Evolutionary conservation across 1,140 invertebrate species (phyloP), one percentile per base, ranked within the genome.

Genomic region (Conopomorpha cramerella): DNA sequence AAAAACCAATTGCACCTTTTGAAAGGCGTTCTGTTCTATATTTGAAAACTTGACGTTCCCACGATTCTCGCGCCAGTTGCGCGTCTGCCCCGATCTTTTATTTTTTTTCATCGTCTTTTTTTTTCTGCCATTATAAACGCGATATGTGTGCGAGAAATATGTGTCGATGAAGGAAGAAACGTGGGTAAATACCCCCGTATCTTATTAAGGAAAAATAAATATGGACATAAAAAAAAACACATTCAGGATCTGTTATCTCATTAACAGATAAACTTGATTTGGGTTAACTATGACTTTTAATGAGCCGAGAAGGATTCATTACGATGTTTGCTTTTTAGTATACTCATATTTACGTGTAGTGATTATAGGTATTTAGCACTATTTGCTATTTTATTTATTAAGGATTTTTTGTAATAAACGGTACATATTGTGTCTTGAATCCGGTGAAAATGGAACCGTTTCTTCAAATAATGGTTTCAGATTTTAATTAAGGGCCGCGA

Each of bases 1-100:
- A 70, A 73, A 71, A 62, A 56, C 37, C 55, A 64, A 73, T 70
- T 65, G 65, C 65, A 71, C 63, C 67, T 74, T 74, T 71, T 66
- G 65, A 72, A 72, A 66, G 58, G 55, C 56, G 67, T 64, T 14
- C 10, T 29, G 8, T 32, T 72, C 59, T 63, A 60, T 55, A 73
- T 61, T 65, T 62, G 52, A 63, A 58, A 63, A 60, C 60, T 61
- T 53, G 51, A n/a, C 55, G 63, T 74, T 74, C 70, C 67, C 70
- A 74, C 70, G 70, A 46, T 70, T 57, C 63, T 55, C 61, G 64
- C 65, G 70, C 67, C 70, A 74, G 67, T 74, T 74, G 70, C 51
- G 42, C 43, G 46, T 49, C 45, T 59, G 61, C 60, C 43, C 61
- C 55, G 64, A 55, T 51, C 55, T 53, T 46, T 45, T 39, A 45